A percentile compares a stretch with the other conserved stretches of the same genome.
These are phyloP conservation scores for Eonycteris spelaea DNA, from an alignment of 2,113 vertebrate species.

Conservation along the genomic window DNA sequence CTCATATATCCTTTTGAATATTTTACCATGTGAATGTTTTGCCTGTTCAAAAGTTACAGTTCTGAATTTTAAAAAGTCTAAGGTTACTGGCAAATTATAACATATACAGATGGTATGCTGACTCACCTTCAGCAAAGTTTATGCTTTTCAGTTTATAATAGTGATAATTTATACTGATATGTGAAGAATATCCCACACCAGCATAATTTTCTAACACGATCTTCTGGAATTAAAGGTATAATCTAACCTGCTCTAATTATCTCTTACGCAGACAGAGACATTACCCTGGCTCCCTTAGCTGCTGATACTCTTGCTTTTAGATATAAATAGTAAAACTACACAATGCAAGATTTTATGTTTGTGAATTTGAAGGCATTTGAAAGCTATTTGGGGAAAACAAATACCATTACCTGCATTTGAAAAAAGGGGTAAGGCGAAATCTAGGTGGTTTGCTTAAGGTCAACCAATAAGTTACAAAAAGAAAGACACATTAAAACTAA, in stretches of 20 bases:
- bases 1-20: neutral
- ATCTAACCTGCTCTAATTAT: neutral
- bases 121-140: neutral
- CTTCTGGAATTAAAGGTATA: neutral
- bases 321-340: neutral
- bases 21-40: neutral
- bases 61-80: neutral
- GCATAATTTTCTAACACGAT: neutral
- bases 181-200: neutral
- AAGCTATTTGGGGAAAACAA: neutral
- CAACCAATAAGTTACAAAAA: neutral
- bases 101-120: neutral
- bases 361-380: neutral
- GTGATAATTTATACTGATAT: neutral
- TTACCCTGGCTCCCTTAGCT: neutral
- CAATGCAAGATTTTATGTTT: neutral
- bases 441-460: neutral
- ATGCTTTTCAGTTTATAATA: neutral
- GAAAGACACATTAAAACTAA: slow-evolving; percentile 4
- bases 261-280: neutral
- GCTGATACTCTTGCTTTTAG: neutral
- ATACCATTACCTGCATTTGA: neutral
- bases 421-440: neutral
- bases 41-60: slow-evolving; percentile 11
- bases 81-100: neutral